Evolutionary conservation across 1,140 invertebrate species (phyloP).

Genomic region (Drosophila kohkoa): DNA sequence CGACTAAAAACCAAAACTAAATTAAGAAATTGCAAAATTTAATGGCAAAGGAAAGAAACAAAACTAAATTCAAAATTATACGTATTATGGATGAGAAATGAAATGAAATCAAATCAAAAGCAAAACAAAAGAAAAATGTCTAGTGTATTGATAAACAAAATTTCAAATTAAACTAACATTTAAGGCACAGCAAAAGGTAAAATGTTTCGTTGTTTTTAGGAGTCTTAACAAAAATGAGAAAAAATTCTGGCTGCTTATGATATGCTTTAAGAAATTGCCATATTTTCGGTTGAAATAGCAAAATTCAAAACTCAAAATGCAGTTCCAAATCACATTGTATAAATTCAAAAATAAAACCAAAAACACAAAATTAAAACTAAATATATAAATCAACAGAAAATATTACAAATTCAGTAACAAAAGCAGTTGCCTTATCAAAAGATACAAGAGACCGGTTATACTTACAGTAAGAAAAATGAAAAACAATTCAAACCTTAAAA

Average conservation of each 20-base stretch:
- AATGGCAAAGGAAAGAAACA: conserved; percentile 21
- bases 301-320: conserved; percentile 57
- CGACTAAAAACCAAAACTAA: conserved; percentile 37
- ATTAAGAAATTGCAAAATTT: conserved; percentile 51
- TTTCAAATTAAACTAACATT: conserved; percentile 63
- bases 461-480: conserved; percentile 62
- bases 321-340: conserved; percentile 48
- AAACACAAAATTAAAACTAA: conserved; percentile 41
- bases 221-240: conserved; percentile 67
- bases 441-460: conserved; percentile 74
- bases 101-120: conserved; percentile 19
- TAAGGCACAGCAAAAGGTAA: conserved; percentile 73
- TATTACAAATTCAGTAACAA: conserved; percentile 77
- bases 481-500: conserved; percentile 28
- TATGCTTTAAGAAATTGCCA: conserved; percentile 40
- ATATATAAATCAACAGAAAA: conserved; percentile 45
- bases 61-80: conserved; percentile 51
- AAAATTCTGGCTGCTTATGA: conserved; percentile 56
- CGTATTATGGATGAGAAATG: conserved; percentile 31
- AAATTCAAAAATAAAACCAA: conserved; percentile 33
- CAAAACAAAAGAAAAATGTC: conserved; percentile 50
- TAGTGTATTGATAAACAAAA: conserved; percentile 58
- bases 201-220: conserved; percentile 84
- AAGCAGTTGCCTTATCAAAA: conserved; percentile 80
- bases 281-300: conserved; percentile 52